A percentile compares a stretch with the other conserved stretches of the same genome.
Conservation (phyloP, 2,797 vertebrate species). For the Neosilurus hyrtlii region DNA sequence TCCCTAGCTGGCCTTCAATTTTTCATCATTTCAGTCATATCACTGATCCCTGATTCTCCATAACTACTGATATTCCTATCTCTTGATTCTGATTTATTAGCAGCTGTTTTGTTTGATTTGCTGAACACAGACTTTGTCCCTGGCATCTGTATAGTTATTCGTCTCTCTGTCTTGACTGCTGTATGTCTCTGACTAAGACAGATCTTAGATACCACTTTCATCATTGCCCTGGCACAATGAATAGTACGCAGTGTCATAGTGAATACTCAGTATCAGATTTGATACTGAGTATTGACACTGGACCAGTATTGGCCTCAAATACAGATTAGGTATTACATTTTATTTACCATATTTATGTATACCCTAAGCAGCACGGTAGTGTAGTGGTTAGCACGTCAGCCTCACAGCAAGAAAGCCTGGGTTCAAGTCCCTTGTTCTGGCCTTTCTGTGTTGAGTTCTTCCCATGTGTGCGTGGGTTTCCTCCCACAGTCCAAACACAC, state of each 20-base stretch:
- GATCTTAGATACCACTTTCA: constrained; percentile 64
- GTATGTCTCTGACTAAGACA: constrained; percentile 33
- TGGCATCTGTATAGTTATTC: constrained; percentile 32
- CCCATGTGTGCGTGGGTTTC: no score
- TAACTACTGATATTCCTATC: constrained; percentile 62
- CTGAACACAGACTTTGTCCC: constrained; percentile 37
- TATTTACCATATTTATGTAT: neutral
- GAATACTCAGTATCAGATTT: no score
- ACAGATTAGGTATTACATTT: neutral
- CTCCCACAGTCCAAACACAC: no score
- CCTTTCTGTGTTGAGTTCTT: no score
- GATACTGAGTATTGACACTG: neutral
- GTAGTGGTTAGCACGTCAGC: no score
- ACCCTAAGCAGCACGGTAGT: no score
- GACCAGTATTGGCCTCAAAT: neutral
- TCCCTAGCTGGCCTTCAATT: constrained; percentile 2
- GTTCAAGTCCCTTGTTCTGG: no score
- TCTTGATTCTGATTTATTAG: constrained; percentile 67
- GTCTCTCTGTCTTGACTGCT: neutral
- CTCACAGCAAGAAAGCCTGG: no score
- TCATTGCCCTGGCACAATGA: constrained; percentile 44
- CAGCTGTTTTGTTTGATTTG: constrained; percentile 63
- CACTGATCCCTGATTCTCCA: constrained; percentile 38
- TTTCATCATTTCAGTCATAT: neutral
- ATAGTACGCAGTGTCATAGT: neutral